Conservation (phyloP, 2,797 vertebrate genomes). For the Diplodus puntazzo region DNA sequence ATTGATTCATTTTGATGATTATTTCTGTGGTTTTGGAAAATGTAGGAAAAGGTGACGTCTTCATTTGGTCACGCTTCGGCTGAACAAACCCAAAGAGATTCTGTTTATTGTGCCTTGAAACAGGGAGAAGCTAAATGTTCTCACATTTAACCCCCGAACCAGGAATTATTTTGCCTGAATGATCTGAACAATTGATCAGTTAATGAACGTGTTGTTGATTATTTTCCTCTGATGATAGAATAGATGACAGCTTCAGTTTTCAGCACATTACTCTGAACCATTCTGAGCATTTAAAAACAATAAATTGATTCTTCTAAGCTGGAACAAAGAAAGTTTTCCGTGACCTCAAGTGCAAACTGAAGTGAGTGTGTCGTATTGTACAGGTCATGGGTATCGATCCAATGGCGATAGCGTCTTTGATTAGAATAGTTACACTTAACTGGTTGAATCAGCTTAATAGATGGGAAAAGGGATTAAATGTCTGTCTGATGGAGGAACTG, state of each 20-base stretch:
- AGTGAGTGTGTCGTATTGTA: no score
- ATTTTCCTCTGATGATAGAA: neutral
- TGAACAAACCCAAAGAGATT: neutral
- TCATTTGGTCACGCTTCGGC: no score
- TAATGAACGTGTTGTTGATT: neutral
- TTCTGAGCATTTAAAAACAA: no score
- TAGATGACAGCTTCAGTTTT: neutral
- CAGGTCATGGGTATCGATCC: no score
- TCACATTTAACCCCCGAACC: neutral
- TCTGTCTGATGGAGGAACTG: neutral
- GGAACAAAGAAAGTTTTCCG: no score
- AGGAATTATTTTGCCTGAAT: neutral
- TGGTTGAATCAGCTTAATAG: no score
- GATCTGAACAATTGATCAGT: neutral
- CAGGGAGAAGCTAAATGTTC: neutral
- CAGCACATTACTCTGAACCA: neutral
- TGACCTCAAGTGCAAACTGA: no score
- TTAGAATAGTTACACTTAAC: neutral
- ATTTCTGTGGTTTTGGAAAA: neutral
- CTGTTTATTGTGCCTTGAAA: neutral
- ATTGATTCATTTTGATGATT: slow-evolving; percentile 5
- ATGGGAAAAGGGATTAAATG: slow-evolving; percentile 7
- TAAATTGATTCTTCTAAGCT: no score
- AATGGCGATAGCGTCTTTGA: no score
- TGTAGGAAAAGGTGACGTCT: neutral